A percentile compares a stretch with the other conserved stretches of the same genome.
These are phyloP conservation scores for Luperina testacea DNA, from an alignment of 2,888 invertebrate genomes.

Conservation along the genomic window DNA sequence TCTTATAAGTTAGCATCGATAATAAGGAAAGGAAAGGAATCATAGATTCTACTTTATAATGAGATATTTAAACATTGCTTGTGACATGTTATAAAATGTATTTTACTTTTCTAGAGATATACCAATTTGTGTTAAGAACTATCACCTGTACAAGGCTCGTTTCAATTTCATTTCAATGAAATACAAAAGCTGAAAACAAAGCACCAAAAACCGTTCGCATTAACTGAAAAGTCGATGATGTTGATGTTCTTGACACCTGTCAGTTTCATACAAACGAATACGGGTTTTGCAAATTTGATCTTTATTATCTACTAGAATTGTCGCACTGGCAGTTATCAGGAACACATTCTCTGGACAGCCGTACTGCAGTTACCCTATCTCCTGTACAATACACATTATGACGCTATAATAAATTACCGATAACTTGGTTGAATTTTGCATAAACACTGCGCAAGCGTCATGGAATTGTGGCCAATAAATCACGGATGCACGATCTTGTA, in stretches of 20 bases:
- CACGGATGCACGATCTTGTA: slow-evolving; percentile 51
- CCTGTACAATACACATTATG: slow-evolving; percentile 37
- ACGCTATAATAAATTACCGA: slow-evolving; percentile 56
- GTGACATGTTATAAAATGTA: neutral
- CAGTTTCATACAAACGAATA: neutral
- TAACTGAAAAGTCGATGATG: too few species aligned
- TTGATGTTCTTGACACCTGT: neutral
- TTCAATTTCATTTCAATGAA: neutral
- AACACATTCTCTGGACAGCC: neutral
- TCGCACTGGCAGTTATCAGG: neutral
- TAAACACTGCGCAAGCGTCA: slow-evolving; percentile 54
- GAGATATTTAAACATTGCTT: neutral
- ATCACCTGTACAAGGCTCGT: neutral
- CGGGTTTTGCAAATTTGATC: neutral
- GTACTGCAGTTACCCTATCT: slow-evolving; percentile 28
- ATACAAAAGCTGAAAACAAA: neutral
- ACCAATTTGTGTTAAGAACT: neutral
- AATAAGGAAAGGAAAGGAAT: neutral
- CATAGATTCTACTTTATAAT: neutral
- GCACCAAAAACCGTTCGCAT: neutral
- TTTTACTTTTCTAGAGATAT: neutral
- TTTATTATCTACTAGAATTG: neutral
- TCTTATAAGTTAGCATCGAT: neutral
- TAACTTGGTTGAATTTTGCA: slow-evolving; percentile 56
- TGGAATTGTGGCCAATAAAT: slow-evolving; percentile 54